Evolutionary conservation across 1,140 invertebrate genomes (phyloP), one percentile per base, ranked within the genome.

Genomic region (Drosophila tropicalis): DNA sequence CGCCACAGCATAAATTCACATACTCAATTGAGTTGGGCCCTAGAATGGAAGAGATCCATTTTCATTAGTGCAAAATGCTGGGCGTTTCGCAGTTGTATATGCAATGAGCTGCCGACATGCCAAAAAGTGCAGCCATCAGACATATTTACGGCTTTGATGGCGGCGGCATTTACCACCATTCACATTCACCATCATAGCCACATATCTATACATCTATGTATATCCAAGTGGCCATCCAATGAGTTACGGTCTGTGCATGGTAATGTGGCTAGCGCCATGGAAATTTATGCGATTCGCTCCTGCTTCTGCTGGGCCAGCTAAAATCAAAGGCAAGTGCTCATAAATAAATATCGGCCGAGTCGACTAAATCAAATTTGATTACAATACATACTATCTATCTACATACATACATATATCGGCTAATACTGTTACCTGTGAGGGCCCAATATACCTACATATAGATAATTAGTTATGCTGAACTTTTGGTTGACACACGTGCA

Each of bases 71-170:
- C 44, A 15, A 86, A 87, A 72, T 72, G 68, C 70, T 69, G 73
- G 73, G 73, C 73, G 73, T 76, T 76, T 39, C 73, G 72, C 41
- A 41, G 40, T 12, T 22, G 19, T 41, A 41, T 4, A 22, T 1
- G 32, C 74, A 65, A 70, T 70, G 72, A 74, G 76, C 62, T 72
- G 76, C 76, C 62, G 82, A 65, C 67, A 86, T 71, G 82, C 70
- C 81, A 81, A 86, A 85, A 82, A 86, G 83, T 86, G 83, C 83
- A 82, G 79, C 72, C 79, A 82, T 86, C 67, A 83, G 79, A 67
- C 71, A 70, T 66, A 86, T 87, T 86, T 86, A 87, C 83, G 75
- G 58, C 75, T 34, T 65, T 71, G 68, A 80, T 80, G 79, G 70
- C 72, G 69, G 56, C 70, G 17, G 17, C 17, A 51, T 51, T 19